phyloP scores from a whole-genome alignment of 2,797 vertebrate species.

The Paramormyrops hopkinsi region DNA sequence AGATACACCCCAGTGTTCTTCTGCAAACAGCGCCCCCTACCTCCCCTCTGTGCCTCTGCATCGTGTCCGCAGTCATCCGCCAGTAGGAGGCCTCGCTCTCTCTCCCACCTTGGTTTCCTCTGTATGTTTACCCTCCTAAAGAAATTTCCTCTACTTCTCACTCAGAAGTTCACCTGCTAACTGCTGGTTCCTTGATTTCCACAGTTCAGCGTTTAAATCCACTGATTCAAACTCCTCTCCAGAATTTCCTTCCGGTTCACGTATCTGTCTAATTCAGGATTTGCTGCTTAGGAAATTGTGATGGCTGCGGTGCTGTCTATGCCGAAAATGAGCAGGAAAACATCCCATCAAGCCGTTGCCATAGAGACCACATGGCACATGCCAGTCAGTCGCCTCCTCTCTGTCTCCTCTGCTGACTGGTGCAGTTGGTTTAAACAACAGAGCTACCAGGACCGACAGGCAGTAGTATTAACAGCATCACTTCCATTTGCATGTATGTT shows the following conservation, averaged over 20 bases:
- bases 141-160: not conserved
- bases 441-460: not conserved
- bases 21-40: not conserved
- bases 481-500: not conserved
- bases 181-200: not conserved
- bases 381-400: not conserved
- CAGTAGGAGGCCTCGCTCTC: not conserved
- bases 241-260: not conserved
- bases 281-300: not conserved
- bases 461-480: not conserved
- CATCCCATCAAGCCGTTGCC: not conserved
- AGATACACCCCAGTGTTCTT: not conserved
- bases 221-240: not conserved
- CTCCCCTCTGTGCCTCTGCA: not conserved
- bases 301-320: not conserved
- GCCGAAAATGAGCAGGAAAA: not conserved
- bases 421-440: not conserved
- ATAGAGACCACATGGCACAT: not conserved
- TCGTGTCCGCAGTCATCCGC: not conserved
- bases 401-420: not conserved
- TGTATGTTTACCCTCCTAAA: not conserved
- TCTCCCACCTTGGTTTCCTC: not conserved
- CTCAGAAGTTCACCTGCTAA: not conserved
- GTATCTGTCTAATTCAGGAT: not conserved
- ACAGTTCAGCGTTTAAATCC: not conserved